These are phyloP conservation scores for Heteractis magnifica DNA, from an alignment of 92 coral and sea anemone species.

Conservation along the genomic window DNA sequence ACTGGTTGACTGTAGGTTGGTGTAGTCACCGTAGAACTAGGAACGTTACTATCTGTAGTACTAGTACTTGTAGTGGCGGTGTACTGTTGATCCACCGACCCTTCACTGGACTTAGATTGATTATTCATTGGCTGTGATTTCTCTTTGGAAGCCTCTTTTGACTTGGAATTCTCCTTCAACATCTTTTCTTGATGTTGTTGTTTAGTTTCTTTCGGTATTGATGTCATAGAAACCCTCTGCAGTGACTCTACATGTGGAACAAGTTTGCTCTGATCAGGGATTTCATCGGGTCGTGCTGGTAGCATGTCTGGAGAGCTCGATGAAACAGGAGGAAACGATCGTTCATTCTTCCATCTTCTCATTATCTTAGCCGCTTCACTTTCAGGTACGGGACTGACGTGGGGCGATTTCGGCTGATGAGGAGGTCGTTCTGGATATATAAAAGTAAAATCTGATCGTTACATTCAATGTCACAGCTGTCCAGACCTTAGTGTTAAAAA, in stretches of 20 bases:
- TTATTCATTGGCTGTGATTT: background rate
- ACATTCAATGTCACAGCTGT: too few species aligned
- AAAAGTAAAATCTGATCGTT: too few species aligned
- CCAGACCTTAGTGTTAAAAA: too few species aligned
- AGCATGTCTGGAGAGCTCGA: slow-evolving; percentile 12
- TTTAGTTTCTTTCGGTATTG: background rate
- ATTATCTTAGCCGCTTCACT: slow-evolving; percentile 38
- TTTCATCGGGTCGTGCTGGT: background rate
- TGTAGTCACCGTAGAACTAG: background rate
- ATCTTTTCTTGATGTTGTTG: background rate
- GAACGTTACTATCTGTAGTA: background rate
- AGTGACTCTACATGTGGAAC: background rate
- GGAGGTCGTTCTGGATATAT: slow-evolving; percentile 24
- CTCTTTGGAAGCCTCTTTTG: background rate
- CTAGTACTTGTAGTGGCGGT: background rate
- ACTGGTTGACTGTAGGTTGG: background rate
- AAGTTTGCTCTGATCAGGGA: background rate
- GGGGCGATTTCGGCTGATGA: slow-evolving; percentile 28
- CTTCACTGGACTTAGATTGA: background rate
- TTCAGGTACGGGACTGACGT: slow-evolving; percentile 56
- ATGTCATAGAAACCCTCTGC: background rate
- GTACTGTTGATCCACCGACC: background rate
- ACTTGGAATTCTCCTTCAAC: slow-evolving; percentile 7
- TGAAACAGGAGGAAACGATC: slow-evolving; percentile 45
- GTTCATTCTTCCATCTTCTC: slow-evolving; percentile 64